Conservation (phyloP, 2,888 invertebrate species). For the Drosophila tanythrix region DNA sequence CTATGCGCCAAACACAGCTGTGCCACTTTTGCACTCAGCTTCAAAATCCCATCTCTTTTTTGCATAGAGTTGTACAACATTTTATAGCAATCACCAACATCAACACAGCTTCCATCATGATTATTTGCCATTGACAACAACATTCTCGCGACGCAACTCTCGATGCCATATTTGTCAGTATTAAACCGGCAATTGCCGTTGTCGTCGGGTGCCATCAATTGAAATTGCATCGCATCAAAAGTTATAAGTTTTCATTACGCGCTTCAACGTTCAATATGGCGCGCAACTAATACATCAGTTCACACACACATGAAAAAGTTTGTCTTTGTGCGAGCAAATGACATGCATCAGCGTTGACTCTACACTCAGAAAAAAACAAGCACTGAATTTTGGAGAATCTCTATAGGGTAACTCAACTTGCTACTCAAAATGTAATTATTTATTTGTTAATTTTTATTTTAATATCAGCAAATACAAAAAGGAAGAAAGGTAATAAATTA, state of each 20-base stretch:
- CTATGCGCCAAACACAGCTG: conserved; percentile 23
- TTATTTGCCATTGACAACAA: conserved; percentile 57
- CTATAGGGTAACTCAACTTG: background rate
- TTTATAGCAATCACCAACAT: conserved; percentile 50
- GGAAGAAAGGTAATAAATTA: background rate
- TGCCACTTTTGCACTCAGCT: conserved; percentile 35
- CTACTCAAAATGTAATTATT: background rate
- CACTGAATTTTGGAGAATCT: background rate
- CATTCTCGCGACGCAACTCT: conserved; percentile 5
- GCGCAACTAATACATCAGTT: conserved; percentile 67
- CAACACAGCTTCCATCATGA: conserved; percentile 44
- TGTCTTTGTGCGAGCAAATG: conserved; percentile 74
- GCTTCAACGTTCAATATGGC: conserved; percentile 65
- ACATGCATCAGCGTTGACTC: conserved; percentile 64
- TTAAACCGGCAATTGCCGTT: conserved; percentile 73
- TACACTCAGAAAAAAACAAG: background rate
- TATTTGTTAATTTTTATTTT: background rate
- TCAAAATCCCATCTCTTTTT: conserved; percentile 11
- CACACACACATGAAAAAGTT: conserved; percentile 54
- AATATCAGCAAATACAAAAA: background rate
- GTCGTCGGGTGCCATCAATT: conserved; percentile 74
- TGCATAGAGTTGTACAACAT: conserved; percentile 4
- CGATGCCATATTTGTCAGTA: conserved; percentile 52
- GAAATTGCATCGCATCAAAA: conserved; percentile 79
- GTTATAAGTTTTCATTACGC: conserved; percentile 78